These are phyloP conservation scores for Ellobium chinense DNA, from an alignment of 2,888 invertebrate genomes.

Conservation along the genomic window DNA sequence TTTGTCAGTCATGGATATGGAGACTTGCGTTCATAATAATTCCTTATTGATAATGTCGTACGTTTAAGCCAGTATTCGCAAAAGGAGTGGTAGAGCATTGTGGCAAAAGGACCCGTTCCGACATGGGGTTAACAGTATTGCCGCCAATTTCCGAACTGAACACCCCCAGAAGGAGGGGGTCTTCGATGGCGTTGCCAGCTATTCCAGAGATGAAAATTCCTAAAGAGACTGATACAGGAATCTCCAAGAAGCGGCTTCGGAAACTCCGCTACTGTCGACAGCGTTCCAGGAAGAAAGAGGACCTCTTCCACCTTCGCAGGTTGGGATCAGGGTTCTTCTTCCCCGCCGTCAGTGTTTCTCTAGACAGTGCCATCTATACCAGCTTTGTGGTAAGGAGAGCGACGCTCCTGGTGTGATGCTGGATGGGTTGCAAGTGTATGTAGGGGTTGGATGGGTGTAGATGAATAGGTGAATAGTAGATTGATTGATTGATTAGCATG, in stretches of 20 bases:
- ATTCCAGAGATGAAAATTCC: neutral
- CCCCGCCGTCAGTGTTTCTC: slow-evolving; percentile 43
- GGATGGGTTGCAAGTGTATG: too few species aligned
- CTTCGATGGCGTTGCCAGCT: neutral
- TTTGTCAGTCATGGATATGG: too few species aligned
- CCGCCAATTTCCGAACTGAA: neutral
- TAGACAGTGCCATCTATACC: slow-evolving; percentile 65
- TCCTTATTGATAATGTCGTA: too few species aligned
- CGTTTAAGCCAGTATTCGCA: too few species aligned
- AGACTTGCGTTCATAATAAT: too few species aligned
- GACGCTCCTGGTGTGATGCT: too few species aligned
- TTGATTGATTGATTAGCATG: too few species aligned
- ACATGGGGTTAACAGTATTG: slow-evolving; percentile 3
- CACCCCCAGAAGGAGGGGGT: too few species aligned
- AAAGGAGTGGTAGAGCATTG: neutral
- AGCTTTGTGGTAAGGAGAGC: slow-evolving; percentile 31
- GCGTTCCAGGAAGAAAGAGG: slow-evolving; percentile 36
- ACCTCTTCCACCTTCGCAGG: slow-evolving; percentile 56
- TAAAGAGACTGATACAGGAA: neutral
- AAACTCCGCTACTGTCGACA: slow-evolving; percentile 40
- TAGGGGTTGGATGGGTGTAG: too few species aligned
- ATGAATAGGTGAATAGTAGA: too few species aligned
- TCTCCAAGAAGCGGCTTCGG: slow-evolving; percentile 15
- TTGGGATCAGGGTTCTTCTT: slow-evolving; percentile 67
- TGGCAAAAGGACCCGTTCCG: neutral